phyloP scores from a whole-genome alignment of 2,113 vertebrate genomes.

The Buteo buteo region DNA sequence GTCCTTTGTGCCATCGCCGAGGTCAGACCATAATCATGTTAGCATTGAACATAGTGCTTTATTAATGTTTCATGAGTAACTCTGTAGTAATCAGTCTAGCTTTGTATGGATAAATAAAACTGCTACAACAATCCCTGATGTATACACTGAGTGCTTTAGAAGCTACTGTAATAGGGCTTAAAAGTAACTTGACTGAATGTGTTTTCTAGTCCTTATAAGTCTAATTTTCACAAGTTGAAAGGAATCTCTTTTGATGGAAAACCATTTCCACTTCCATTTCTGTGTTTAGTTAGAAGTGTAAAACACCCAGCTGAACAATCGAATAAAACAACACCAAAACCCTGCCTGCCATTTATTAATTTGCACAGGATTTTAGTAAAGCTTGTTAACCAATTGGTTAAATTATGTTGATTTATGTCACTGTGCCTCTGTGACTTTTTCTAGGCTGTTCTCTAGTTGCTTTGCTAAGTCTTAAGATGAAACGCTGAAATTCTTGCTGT shows the following conservation, averaged over 20 bases:
- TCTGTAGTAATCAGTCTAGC: conserved; percentile 64
- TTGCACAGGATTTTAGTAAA: not conserved
- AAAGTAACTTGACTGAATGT: not conserved
- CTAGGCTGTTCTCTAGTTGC: not conserved
- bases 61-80: conserved; percentile 86
- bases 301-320: not conserved
- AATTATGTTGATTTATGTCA: not conserved
- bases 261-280: not conserved
- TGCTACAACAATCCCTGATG: conserved; percentile 25
- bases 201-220: conserved; percentile 17
- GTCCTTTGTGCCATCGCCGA: conserved; percentile 79
- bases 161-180: conserved; percentile 27
- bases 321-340: not conserved
- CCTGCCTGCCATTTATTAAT: not conserved
- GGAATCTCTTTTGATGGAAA: not conserved
- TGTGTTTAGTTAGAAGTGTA: not conserved
- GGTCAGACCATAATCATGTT: conserved; percentile 85
- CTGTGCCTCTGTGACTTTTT: not conserved
- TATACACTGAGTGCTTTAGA: conserved; percentile 17
- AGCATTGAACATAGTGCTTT: conserved; percentile 81
- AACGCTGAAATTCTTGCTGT: not conserved
- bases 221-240: conserved; percentile 40
- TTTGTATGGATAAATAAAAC: conserved; percentile 64
- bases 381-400: not conserved
- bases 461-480: not conserved